These are phyloP conservation scores for Leptarthrus brevirostris DNA, from an alignment of 2,888 invertebrate genomes.

Conservation along the genomic window DNA sequence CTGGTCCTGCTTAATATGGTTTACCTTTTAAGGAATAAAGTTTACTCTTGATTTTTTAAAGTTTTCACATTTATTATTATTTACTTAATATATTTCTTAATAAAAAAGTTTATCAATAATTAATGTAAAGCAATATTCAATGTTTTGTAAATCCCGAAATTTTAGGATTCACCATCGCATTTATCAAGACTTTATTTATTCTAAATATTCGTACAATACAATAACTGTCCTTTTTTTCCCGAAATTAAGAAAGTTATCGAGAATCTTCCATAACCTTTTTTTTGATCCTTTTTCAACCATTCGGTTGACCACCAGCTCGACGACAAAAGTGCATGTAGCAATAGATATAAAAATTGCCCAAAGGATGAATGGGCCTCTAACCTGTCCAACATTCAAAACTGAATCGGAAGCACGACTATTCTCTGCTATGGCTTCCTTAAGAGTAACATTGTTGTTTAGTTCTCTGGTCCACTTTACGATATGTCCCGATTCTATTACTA, in stretches of 20 bases:
- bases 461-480: conserved; percentile 65
- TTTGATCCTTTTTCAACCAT: background rate
- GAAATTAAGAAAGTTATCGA: background rate
- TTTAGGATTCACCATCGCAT: no score
- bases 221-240: no score
- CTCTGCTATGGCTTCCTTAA: conserved; percentile 54
- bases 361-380: conserved; percentile 60
- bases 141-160: no score
- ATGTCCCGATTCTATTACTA: conserved; percentile 64
- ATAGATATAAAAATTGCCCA: conserved; percentile 11
- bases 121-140: no score
- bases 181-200: no score
- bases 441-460: conserved; percentile 60
- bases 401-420: conserved; percentile 45
- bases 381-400: conserved; percentile 59
- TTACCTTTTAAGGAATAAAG: no score
- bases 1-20: no score
- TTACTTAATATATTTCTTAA: no score
- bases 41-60: no score
- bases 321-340: background rate
- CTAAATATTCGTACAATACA: no score
- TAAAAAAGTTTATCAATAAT: no score
- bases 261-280: conserved; percentile 1
- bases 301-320: conserved; percentile 10
- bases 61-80: no score